A percentile compares a stretch with the other conserved stretches of the same genome.
Conservation (phyloP, 2,888 invertebrate species). For the Lycia hirtaria region DNA sequence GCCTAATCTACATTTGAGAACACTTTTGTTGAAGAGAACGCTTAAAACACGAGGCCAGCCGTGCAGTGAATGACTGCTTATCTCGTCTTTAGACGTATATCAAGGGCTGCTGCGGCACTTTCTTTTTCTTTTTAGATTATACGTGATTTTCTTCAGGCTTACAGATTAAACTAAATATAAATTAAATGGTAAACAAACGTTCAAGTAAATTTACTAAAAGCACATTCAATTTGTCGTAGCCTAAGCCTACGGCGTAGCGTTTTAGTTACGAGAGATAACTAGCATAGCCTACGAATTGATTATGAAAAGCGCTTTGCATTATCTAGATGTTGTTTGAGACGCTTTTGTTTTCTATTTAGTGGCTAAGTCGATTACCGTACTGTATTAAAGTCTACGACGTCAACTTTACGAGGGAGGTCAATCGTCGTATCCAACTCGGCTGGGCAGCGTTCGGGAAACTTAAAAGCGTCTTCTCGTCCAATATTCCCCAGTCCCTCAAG, state of each 20-base stretch:
- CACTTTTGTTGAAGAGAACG: constrained; percentile 18
- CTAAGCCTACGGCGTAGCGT: constrained; percentile 1
- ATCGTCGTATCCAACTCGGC: too few relatives aligned
- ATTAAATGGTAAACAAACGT: not conserved
- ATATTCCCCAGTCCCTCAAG: too few relatives aligned
- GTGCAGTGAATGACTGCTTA: constrained; percentile 20
- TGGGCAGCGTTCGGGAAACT: too few relatives aligned
- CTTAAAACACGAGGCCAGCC: constrained; percentile 16
- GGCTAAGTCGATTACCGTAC: constrained; percentile 3
- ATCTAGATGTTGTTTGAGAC: not conserved
- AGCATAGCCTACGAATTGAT: not conserved
- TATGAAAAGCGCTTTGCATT: not conserved
- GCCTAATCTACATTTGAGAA: constrained; percentile 33
- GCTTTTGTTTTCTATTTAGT: not conserved
- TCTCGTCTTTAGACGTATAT: constrained; percentile 20
- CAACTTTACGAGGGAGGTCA: too few relatives aligned
- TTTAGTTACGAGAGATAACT: not conserved
- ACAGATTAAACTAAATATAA: not conserved
- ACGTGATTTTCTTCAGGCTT: not conserved
- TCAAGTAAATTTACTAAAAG: not conserved
- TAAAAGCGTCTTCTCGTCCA: too few relatives aligned
- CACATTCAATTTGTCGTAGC: not conserved
- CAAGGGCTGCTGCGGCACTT: constrained; percentile 1
- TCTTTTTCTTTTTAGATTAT: constrained; percentile 9
- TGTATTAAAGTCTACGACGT: too few relatives aligned